phyloP scores from a whole-genome alignment of 2,797 vertebrate genomes.

The Anableps anableps region DNA sequence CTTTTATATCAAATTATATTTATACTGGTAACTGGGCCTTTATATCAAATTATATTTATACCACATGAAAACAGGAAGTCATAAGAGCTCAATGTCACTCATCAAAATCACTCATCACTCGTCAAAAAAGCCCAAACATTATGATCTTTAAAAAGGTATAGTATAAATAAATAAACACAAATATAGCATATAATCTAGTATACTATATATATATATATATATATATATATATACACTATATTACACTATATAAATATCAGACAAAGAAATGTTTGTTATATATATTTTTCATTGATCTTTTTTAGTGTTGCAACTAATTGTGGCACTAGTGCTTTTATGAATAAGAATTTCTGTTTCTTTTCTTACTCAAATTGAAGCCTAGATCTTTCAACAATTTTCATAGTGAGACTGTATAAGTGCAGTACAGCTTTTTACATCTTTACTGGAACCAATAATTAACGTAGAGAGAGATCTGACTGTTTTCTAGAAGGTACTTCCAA shows the following conservation, averaged over 20 bases:
- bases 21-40: not conserved
- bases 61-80: not conserved
- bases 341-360: not conserved
- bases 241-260: no score
- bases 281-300: not conserved
- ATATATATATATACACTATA: no score
- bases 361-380: not conserved
- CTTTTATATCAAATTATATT: not conserved
- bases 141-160: not conserved
- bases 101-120: no score
- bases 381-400: not conserved
- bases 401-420: no score
- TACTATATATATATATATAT: no score
- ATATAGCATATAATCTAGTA: no score
- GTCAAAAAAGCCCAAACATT: not conserved
- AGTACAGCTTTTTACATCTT: not conserved
- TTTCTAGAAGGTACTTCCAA: no score
- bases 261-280: not conserved
- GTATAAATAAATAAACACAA: not conserved
- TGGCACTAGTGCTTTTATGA: no score
- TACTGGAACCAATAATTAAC: not conserved
- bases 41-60: not conserved
- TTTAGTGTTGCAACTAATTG: no score
- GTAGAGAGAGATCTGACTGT: no score
- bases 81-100: no score